Evolutionary conservation across 2,113 vertebrate species (phyloP), one percentile per base, ranked within the genome.

Genomic region (Myocastor coypus): DNA sequence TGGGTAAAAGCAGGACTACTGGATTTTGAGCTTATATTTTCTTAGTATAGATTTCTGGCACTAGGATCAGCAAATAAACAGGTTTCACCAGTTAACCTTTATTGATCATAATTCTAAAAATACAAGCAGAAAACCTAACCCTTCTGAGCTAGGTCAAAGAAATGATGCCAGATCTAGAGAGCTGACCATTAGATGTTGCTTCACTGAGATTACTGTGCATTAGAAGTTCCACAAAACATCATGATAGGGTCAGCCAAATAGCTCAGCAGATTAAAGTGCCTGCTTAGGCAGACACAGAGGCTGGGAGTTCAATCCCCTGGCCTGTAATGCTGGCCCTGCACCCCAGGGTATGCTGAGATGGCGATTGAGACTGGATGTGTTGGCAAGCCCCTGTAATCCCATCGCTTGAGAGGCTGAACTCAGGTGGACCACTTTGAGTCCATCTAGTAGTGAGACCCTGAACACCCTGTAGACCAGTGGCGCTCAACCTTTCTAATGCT

Each of bases 121-220:
- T 63, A 42, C 13, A 83, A 37, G 9, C 19, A 46, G 63, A 94
- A 90, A 95, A 68, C 22, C 13, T 32, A 50, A 37, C 9, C n/a
- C 46, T 94, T 92, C 40, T 90, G 50, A 93, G 57, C 50, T 63
- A 69, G 66, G 59, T 66, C 32, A 73, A 63, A 84, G 83, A 93
- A 75, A 92, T 22, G 30, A 69, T 30, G 32, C 9, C 78, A 68
- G 59, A 77, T 64, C 69, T 81, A 68, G 77, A 85, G 82, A 77
- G 28, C 26, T 57, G 64, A 69, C 82, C n/a, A 86, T 19, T 75
- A 55, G 50, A 73, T 22, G 20, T 57, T 75, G 63, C 78, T 91
- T 75, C 8, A 8, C 17, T 83, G 50, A 94, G 32, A 34, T 68
- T 20, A 68, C 40, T 94, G 37, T 64, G 87, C 85, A 82, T 40